phyloP scores from a whole-genome alignment of 2,797 vertebrate genomes.

The Paedocypris micromegethes region DNA sequence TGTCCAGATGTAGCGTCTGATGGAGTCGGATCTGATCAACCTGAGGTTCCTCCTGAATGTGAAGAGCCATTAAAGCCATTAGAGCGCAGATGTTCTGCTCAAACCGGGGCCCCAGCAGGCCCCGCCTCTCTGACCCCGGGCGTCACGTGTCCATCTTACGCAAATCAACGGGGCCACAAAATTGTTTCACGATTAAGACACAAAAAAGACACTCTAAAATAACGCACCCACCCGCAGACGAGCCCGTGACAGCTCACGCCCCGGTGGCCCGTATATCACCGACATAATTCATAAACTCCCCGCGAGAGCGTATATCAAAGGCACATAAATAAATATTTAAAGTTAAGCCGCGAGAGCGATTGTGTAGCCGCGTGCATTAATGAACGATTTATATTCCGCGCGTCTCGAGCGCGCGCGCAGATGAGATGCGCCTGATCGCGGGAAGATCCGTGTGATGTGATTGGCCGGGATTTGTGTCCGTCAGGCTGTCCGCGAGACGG shows the following conservation, averaged over 20 bases:
- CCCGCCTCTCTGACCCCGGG: no score
- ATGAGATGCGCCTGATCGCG: conserved; percentile 28
- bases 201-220: no score
- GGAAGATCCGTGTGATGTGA: conserved; percentile 58
- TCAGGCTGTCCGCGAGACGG: conserved; percentile 46
- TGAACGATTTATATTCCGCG: conserved; percentile 27
- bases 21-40: conserved; percentile 52
- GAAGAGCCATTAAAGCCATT: conserved; percentile 51
- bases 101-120: conserved; percentile 1
- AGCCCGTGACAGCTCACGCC: conserved; percentile 1
- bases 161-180: no score
- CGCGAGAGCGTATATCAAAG: neutral
- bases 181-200: no score
- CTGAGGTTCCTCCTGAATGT: conserved; percentile 53
- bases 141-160: no score
- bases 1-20: conserved; percentile 55
- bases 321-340: conserved; percentile 36
- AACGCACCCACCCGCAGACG: no score
- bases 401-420: neutral
- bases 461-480: conserved; percentile 70
- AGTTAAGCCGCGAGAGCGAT: conserved; percentile 25
- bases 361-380: conserved; percentile 37
- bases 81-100: conserved; percentile 47
- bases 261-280: neutral
- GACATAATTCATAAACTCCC: neutral